Evolutionary conservation across 2,888 invertebrate genomes (phyloP).

Genomic region (Morinoia aosen): DNA sequence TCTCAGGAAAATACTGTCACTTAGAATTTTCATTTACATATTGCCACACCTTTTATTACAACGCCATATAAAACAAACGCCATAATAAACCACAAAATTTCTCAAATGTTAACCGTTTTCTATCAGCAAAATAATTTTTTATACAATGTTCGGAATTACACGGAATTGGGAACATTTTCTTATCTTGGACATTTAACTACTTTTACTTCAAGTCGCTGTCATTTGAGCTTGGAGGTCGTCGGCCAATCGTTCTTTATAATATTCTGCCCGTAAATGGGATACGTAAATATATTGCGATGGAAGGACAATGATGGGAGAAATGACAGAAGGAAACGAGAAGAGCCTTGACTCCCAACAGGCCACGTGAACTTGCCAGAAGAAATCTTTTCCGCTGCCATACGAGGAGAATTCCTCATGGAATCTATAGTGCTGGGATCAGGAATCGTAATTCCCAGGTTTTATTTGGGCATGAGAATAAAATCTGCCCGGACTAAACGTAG

Average conservation of each 20-base stretch:
- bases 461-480: neutral
- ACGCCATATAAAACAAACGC: no score
- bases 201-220: neutral
- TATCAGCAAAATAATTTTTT: neutral
- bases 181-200: neutral
- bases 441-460: neutral
- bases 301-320: conserved; percentile 12
- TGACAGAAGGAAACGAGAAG: neutral
- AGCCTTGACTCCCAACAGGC: neutral
- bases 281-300: neutral
- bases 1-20: no score
- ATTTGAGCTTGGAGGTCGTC: neutral
- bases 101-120: neutral
- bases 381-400: neutral
- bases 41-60: no score
- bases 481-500: neutral
- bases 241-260: neutral
- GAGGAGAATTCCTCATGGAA: neutral
- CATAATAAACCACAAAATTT: no score
- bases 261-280: neutral
- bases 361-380: neutral
- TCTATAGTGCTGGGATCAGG: neutral
- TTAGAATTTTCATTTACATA: no score
- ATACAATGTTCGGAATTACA: neutral
- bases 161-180: neutral